Evolutionary conservation across 2,888 invertebrate species (phyloP), one percentile per base, ranked within the genome.

Genomic region (Spodoptera littoralis): DNA sequence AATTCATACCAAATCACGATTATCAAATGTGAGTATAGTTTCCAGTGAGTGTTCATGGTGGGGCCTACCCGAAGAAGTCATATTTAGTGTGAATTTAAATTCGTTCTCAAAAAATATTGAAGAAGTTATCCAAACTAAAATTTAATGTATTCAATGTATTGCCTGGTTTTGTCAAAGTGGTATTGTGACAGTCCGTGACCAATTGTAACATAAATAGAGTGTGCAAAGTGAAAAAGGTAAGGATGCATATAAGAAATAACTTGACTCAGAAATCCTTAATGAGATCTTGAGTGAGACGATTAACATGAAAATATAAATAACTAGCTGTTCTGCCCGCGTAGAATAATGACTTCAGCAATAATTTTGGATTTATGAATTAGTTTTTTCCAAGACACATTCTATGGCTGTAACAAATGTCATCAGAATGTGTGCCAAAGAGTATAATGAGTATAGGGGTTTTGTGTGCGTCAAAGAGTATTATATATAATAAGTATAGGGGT

Each of bases 21-120:
- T 91, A 66, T 90, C 89, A 65, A 83, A 88, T 43, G 88, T 90
- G 44, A 92, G 87, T 61, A 93, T 92, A 24, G 92, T 92, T 75
- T 92, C 91, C 65, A 89, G 65, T 11, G 93, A 93, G 59, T 76
- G 76, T 5, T 68, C 58, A 13, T 36, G 62, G 24, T 59, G 70
- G 48, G 65, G 71, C 24, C 11, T 72, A 24, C 11, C 30, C 45
- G 44, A 43, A 4, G n/a, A 48, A n/a, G 77, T 55, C 81, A 84
- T 82, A 12, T 41, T 42, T 48, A 74, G 50, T 47, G 9, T 27
- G 8, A 66, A 66, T 66, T 73, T 72, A 11, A 71, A 24, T 9
- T 57, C n/a, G 51, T 9, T 41, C 13, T 3, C 8, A 36, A 74
- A 57, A 57, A 62, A 36, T 36, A 36, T 12, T 11, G 12, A 41